These are phyloP conservation scores for Acronicta leporina DNA, from an alignment of 2,888 invertebrate genomes.

Conservation along the genomic window DNA sequence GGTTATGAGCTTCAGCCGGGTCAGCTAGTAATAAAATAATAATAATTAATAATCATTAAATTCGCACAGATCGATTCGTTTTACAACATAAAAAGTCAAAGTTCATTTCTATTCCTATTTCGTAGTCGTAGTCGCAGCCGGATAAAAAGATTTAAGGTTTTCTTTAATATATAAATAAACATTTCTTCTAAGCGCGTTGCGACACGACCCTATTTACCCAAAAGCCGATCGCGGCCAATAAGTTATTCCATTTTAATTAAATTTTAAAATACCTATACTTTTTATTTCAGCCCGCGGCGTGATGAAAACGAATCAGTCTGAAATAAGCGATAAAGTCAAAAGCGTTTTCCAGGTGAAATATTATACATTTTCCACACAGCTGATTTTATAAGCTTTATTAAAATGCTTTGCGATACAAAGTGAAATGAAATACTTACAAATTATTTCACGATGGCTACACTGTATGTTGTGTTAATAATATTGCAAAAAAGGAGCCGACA, in stretches of 20 bases:
- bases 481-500: conserved; percentile 8
- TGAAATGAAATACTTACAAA: conserved; percentile 8
- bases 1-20: too few species aligned
- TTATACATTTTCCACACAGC: conserved; percentile 16
- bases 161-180: too few species aligned
- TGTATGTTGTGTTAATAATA: not conserved
- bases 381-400: conserved; percentile 17
- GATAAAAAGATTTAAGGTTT: too few species aligned
- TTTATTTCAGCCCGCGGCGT: too few species aligned
- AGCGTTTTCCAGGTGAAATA: conserved; percentile 11
- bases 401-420: conserved; percentile 11
- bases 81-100: too few species aligned
- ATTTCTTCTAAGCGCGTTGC: too few species aligned
- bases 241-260: not conserved
- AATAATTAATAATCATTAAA: too few species aligned
- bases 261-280: not conserved
- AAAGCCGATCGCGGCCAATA: not conserved
- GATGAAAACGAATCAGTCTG: not conserved
- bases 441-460: conserved; percentile 8
- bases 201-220: too few species aligned
- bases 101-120: too few species aligned
- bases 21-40: too few species aligned
- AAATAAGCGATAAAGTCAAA: not conserved
- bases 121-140: too few species aligned
- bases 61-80: too few species aligned